Evolutionary conservation across 2,113 vertebrate genomes (phyloP).

Genomic region (Phyllopteryx taeniolatus): DNA sequence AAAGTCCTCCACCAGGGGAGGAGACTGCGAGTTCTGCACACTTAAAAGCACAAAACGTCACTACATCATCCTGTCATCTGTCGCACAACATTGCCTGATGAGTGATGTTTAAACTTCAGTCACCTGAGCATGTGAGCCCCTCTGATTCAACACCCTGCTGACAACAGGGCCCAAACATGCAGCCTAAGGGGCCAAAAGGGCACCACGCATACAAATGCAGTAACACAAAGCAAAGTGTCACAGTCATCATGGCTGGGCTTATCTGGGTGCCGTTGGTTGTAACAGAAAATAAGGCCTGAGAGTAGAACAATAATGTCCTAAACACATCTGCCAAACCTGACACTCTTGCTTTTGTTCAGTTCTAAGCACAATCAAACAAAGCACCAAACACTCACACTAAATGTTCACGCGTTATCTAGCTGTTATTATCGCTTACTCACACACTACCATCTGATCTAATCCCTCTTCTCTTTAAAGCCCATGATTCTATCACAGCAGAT

Average conservation of each 20-base stretch:
- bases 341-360: not conserved
- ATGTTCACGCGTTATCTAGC: not conserved
- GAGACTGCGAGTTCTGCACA: conserved; percentile 5
- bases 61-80: too few relatives aligned
- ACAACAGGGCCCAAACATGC: conserved; percentile 8
- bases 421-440: conserved; percentile 2
- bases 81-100: not conserved
- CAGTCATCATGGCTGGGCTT: conserved; percentile 68
- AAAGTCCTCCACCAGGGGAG: not conserved
- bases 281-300: not conserved
- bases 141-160: conserved; percentile 48
- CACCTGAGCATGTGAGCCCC: not conserved
- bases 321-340: not conserved
- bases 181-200: conserved; percentile 3
- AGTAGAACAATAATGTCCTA: not conserved
- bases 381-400: not conserved
- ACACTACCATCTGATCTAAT: conserved; percentile 21
- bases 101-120: not conserved
- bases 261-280: conserved; percentile 31
- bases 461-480: conserved; percentile 3
- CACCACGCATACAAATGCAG: conserved; percentile 34
- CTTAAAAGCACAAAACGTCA: conserved; percentile 1
- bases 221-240: conserved; percentile 65
- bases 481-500: conserved; percentile 22
- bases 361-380: not conserved